Conservation (phyloP, 1,140 invertebrate species). For the Drosophila tropicalis region DNA sequence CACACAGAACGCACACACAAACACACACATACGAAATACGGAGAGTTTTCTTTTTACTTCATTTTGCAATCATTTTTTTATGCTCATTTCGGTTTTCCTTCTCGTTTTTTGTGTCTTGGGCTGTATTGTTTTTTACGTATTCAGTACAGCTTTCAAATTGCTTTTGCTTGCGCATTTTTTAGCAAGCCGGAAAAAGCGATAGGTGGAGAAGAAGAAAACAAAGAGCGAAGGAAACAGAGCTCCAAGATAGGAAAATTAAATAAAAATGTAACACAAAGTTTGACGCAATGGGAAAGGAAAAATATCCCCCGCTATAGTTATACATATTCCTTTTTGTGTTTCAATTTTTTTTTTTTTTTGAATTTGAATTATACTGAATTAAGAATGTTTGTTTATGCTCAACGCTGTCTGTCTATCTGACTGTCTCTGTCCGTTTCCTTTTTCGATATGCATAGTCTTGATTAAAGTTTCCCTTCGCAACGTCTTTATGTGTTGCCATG, state of each 20-base stretch:
- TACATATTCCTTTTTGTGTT: constrained; percentile 12
- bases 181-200: constrained; percentile 31
- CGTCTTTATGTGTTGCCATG: constrained; percentile 30
- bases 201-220: constrained; percentile 17
- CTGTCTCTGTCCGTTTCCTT: constrained; percentile 39
- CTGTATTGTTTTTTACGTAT: constrained; percentile 77
- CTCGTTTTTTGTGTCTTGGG: constrained; percentile 12
- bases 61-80: constrained; percentile 33
- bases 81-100: constrained; percentile 19
- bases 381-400: constrained; percentile 65
- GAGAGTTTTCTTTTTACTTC: constrained; percentile 61
- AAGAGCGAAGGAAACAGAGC: constrained; percentile 46
- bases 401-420: constrained; percentile 9
- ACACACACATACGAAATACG: constrained; percentile 20
- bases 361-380: constrained; percentile 79
- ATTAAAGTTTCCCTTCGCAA: constrained; percentile 66
- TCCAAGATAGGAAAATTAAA: constrained; percentile 74
- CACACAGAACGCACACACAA: constrained; percentile 14
- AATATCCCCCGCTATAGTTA: neutral
- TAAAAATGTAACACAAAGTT: constrained; percentile 79
- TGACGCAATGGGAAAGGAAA: constrained; percentile 23
- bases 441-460: constrained; percentile 75
- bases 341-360: constrained; percentile 57
- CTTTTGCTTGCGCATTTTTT: constrained; percentile 77
- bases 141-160: constrained; percentile 76